phyloP scores from a whole-genome alignment of 2,797 vertebrate genomes.

The Pseudocheirus occidentalis region DNA sequence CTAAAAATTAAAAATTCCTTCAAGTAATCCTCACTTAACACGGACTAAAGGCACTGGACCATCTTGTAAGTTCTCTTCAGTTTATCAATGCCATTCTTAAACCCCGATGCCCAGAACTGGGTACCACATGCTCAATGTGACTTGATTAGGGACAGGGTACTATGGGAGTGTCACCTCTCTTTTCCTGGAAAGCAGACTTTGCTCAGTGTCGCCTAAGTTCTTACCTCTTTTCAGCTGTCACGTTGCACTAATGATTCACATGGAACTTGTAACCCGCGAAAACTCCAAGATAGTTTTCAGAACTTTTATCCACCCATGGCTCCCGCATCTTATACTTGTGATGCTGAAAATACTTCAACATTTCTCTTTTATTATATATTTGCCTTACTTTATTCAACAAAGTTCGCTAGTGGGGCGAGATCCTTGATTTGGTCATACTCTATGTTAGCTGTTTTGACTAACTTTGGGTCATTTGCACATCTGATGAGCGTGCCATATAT shows the following conservation, averaged over 20 bases:
- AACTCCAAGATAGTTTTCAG: neutral
- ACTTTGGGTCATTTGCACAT: neutral
- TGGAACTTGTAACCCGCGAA: neutral
- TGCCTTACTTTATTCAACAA: neutral
- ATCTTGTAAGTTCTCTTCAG: neutral
- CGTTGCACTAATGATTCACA: neutral
- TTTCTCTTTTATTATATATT: neutral
- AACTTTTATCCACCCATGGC: neutral
- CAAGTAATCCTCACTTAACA: neutral
- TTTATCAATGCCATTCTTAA: neutral
- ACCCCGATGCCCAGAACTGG: neutral
- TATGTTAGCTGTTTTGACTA: neutral
- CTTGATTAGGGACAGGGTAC: neutral
- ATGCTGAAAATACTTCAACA: neutral
- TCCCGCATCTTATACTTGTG: neutral
- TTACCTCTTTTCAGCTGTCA: neutral
- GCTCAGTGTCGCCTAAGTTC: neutral
- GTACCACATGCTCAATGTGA: neutral
- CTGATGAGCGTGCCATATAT: neutral
- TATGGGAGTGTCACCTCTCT: neutral
- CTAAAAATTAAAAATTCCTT: neutral
- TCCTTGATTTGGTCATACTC: neutral
- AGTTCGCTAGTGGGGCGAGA: neutral
- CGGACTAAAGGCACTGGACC: neutral
- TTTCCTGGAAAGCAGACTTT: neutral